phyloP scores from a whole-genome alignment of 2,797 vertebrate species.

The Notolabrus celidotus region DNA sequence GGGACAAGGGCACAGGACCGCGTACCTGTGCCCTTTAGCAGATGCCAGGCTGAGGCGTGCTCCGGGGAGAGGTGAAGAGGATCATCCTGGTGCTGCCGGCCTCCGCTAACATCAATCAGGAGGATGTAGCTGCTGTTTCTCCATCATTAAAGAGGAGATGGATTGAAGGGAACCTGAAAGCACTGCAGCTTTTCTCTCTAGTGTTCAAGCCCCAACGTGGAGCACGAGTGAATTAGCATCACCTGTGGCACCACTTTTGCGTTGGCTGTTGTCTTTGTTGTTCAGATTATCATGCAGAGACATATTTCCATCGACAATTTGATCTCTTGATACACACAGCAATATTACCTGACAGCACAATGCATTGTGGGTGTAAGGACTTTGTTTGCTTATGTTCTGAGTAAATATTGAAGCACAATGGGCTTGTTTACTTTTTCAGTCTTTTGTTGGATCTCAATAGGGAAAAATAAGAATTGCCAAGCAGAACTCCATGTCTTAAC shows the following conservation, averaged over 20 bases:
- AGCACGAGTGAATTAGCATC: constrained; percentile 21
- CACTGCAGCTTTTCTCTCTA: constrained; percentile 8
- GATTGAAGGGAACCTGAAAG: constrained; percentile 44
- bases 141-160: constrained; percentile 62
- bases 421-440: neutral
- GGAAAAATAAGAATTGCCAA: neutral
- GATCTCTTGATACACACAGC: constrained; percentile 34
- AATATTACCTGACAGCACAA: constrained; percentile 25
- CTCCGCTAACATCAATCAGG: constrained; percentile 70
- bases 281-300: constrained; percentile 23
- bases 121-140: constrained; percentile 46
- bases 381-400: constrained; percentile 27
- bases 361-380: constrained; percentile 2
- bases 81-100: constrained; percentile 69
- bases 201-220: constrained; percentile 5
- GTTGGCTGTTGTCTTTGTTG: constrained; percentile 29
- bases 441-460: neutral
- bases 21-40: constrained; percentile 84
- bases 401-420: constrained; percentile 24
- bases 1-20: constrained; percentile 74
- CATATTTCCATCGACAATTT: constrained; percentile 6
- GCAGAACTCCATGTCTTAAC: neutral
- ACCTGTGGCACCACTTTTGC: constrained; percentile 49
- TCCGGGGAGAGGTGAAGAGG: constrained; percentile 67
- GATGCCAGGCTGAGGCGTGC: constrained; percentile 73